Percentiles rank a stretch among this genome's conserved stretches.
phyloP scores from a whole-genome alignment of 1,140 invertebrate genomes.

The Diuraphis noxia region DNA sequence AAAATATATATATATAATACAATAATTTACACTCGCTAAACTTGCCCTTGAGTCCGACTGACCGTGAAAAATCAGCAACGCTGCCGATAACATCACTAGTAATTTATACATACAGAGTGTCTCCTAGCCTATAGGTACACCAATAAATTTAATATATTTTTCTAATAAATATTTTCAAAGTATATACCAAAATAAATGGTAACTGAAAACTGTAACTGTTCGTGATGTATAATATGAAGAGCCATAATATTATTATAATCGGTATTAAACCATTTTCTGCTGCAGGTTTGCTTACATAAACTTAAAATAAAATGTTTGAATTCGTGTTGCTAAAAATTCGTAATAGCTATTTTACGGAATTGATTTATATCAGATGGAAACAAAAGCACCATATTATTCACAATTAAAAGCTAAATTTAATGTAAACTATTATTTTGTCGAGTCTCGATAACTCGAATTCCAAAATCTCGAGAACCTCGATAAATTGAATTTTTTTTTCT shows the following conservation, averaged over 20 bases:
- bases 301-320: background rate
- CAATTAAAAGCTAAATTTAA: background rate
- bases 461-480: too few species aligned
- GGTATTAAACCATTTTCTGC: too few species aligned
- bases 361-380: background rate
- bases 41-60: background rate
- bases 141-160: background rate
- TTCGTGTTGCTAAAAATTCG: background rate
- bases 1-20: background rate
- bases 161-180: background rate
- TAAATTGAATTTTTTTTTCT: too few species aligned
- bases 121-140: background rate
- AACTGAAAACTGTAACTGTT: background rate
- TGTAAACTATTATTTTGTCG: background rate
- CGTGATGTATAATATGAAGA: background rate
- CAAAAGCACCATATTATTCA: background rate
- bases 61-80: background rate
- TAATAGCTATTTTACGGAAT: background rate
- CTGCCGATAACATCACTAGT: background rate
- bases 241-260: background rate
- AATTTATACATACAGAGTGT: background rate
- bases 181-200: background rate
- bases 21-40: background rate
- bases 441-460: too few species aligned
- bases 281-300: background rate